Conservation (phyloP, 2,113 vertebrate genomes). For the Mobula hypostoma region DNA sequence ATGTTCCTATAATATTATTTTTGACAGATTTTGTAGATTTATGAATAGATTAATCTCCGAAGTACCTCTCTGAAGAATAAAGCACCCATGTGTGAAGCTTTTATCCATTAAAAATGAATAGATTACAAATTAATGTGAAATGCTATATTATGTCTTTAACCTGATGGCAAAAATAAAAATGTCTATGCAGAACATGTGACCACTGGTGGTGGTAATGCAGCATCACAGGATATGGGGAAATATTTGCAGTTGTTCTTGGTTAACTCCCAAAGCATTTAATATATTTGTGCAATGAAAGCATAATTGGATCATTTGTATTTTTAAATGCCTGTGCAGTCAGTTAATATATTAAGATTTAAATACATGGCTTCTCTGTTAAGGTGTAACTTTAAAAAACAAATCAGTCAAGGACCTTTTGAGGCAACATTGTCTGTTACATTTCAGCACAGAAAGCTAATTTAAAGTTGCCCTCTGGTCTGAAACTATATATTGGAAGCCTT, state of each 20-base stretch:
- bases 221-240: not conserved
- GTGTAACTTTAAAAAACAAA: not conserved
- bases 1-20: not conserved
- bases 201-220: not conserved
- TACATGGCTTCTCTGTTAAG: not conserved
- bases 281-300: not conserved
- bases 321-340: not conserved
- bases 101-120: not conserved
- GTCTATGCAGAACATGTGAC: not conserved
- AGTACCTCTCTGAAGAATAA: not conserved
- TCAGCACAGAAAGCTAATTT: not conserved
- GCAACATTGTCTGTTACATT: not conserved
- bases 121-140: not conserved
- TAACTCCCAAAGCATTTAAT: no score
- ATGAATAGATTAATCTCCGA: not conserved
- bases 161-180: not conserved
- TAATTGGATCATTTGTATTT: not conserved
- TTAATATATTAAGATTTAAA: not conserved
- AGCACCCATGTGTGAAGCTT: not conserved
- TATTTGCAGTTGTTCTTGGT: not conserved
- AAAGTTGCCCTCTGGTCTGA: not conserved
- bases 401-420: not conserved
- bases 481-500: not conserved
- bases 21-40: not conserved
- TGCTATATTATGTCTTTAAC: not conserved